Base-by-base conservation (phyloP, 2,797 vertebrate species). In the Eulemur rubriventer region DNA sequence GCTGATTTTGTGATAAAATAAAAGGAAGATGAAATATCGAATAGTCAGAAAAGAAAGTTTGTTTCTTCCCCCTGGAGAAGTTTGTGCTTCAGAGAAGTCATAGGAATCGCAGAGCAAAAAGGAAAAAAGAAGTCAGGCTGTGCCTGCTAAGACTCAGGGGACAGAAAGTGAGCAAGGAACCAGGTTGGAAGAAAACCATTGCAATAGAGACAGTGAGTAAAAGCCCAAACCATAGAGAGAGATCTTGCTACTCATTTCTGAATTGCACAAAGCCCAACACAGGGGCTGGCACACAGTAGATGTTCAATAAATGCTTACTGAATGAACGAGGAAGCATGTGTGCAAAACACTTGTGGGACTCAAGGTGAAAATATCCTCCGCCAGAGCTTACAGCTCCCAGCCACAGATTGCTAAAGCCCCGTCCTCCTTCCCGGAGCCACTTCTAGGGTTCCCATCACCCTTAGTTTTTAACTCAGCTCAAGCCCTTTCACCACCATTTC, bases 1-100 rank as follows among this genome's bases (percentile, higher is more conserved):
- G 26, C 13, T 91, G 65, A 43, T 89, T 94, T 94, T 50, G 50
- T 73, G 52, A 59, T 72, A 55, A 93, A 92, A 93, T 50, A 78
- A 96, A 86, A 84, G 18, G 4, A 88, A 85, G 59, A 3, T 67
- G 67, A 82, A 78, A 95, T 82, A 65, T 18, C 84, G 76, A 67
- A 55, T 43, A 35, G 6, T 76, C 28, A 69, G 38, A 70, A 81
- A 91, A 85, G 14, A 35, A 86, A 95, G n/a, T 16, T 43, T 61
- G 7, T 26, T 65, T 80, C 38, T 81, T 79, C 18, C 38, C 14
- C 46, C 9, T 50, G 48, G 83, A 33, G 26, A 96, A 61, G 8
- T 46, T 26, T 85, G 67, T 13, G 35, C 17, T 57, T 73, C 35
- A n/a, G 81, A 85, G 35, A 85, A 94, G 41, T 75, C 24, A 11